Evolutionary conservation across 2,797 vertebrate species (phyloP).

Genomic region (Darevskia nairensis): DNA sequence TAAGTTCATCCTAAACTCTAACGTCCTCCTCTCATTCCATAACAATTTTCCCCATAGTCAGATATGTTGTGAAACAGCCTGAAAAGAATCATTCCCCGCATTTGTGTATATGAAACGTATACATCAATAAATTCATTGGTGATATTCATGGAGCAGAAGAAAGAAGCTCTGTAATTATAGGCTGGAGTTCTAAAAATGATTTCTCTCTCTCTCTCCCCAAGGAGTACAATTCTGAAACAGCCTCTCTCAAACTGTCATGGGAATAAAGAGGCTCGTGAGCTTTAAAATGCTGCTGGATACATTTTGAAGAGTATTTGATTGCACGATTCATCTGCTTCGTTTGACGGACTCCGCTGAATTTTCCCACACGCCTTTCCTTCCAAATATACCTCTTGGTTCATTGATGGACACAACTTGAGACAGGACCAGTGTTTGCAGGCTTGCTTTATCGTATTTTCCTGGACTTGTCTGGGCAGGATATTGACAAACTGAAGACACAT

Average conservation of each 20-base stretch:
- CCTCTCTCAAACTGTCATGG: background rate
- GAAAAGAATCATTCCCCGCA: background rate
- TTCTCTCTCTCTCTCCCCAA: background rate
- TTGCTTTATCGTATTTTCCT: background rate
- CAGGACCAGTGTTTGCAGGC: background rate
- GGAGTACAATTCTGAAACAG: background rate
- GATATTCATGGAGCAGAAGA: constrained; percentile 40
- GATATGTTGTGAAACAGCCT: constrained; percentile 63
- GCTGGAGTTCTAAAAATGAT: background rate
- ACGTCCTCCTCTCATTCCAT: constrained; percentile 61
- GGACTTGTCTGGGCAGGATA: background rate
- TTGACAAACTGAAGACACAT: background rate
- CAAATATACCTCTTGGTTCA: background rate
- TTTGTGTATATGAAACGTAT: constrained; percentile 50
- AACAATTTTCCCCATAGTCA: constrained; percentile 61
- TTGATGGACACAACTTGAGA: background rate
- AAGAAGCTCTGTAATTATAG: background rate
- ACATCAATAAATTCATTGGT: constrained; percentile 52
- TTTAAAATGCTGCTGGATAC: background rate
- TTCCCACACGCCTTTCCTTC: background rate
- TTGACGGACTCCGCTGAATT: background rate
- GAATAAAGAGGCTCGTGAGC: background rate
- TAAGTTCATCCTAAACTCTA: constrained; percentile 66
- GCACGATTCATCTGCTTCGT: background rate
- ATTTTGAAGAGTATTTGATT: background rate